Base-by-base conservation (phyloP, 1,140 invertebrate genomes). In the Brachionus koreanus region DNA sequence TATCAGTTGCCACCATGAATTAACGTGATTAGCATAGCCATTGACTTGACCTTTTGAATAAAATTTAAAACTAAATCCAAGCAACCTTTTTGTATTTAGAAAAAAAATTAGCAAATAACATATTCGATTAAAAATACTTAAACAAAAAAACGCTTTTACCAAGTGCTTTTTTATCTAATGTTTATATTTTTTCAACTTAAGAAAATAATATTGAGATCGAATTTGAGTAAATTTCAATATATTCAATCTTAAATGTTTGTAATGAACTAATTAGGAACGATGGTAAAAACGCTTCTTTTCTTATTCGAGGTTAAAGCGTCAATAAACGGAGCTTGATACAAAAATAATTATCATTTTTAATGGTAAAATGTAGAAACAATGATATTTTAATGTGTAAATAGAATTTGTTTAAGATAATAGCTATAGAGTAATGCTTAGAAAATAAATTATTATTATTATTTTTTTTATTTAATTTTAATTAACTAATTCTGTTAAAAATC, bases 401-500 rank as follows among this genome's bases (percentile, higher is more conserved):
- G 16, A 42, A 42, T 10, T 42, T 10, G 12, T 42, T 42, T 42
- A 10, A 10, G 12, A 42, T 13, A n/a, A 9, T 33, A n/a, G 1
- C 33, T n/a, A 10, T 35, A 65, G 63, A 65, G 63, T 65, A 65
- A 65, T 65, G 63, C 63, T 57, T 57, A 57, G 9, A 23, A 19
- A 19, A 9, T 23, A 57, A 33, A 65, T 65, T 65, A 63, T 13
- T 46, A 2, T 46, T 46, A n/a, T 46, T 46, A 12, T 46, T 46
- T 46, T 46, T 46, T 46, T 46, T 46, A 12, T 46, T 46, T n/a
- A 12, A 46, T 65, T 65, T 65, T 16, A 13, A 65, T 29, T 33
- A 65, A 65, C 63, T 65, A 13, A 65, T 33, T 65, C 29, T 33
- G 23, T 65, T 65, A 65, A 65, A 65, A 65, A 65, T 25, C 23